Percentiles rank a stretch among this genome's conserved stretches.
phyloP scores from a whole-genome alignment of 2,797 vertebrate species.

The Melanotaenia trifasciata region DNA sequence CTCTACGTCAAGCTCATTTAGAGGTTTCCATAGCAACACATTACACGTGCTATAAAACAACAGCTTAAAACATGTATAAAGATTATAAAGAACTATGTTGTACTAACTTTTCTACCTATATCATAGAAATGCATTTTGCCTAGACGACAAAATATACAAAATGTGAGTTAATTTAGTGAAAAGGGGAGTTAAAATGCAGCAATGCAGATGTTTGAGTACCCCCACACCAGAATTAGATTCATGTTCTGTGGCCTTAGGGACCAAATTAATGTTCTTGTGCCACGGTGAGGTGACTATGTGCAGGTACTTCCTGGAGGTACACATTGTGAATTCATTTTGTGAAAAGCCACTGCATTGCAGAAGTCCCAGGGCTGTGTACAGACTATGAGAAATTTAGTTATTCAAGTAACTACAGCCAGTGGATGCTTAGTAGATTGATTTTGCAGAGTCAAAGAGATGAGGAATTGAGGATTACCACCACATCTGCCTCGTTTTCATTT shows the following conservation, averaged over 20 bases:
- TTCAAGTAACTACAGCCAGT: background rate
- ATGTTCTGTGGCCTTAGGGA: background rate
- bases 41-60: background rate
- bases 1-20: background rate
- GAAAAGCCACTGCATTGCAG: background rate
- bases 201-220: background rate
- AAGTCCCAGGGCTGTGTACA: background rate
- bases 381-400: background rate
- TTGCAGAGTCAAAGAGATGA: background rate
- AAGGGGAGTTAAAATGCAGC: background rate
- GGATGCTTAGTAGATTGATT: background rate
- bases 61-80: background rate
- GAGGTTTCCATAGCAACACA: background rate
- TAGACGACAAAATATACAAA: background rate
- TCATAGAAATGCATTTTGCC: background rate
- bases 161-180: background rate
- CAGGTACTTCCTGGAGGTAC: background rate
- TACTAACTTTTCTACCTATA: background rate
- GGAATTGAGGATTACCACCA: background rate
- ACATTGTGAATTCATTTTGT: background rate
- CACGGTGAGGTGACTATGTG: background rate
- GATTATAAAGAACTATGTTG: background rate
- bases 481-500: background rate
- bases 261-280: background rate
- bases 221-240: background rate